Percentiles rank a stretch among this genome's conserved stretches.
Evolutionary conservation across 2,888 invertebrate species (phyloP).

Genomic region (Deilephila porcellus): DNA sequence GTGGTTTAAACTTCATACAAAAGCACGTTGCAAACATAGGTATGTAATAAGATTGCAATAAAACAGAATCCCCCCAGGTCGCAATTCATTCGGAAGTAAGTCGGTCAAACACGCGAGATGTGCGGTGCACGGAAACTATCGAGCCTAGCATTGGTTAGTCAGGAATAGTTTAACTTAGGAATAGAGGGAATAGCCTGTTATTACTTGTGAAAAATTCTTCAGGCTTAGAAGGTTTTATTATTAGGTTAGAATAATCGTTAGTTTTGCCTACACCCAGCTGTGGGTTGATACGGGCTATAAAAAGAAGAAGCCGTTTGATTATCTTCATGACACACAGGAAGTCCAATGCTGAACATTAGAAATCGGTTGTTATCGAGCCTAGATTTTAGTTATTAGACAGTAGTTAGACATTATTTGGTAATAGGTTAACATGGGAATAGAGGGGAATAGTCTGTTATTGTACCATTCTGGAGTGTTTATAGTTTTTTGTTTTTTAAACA

Average conservation of each 20-base stretch:
- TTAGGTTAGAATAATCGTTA: neutral
- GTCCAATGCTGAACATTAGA: too few relatives aligned
- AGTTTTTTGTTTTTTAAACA: too few relatives aligned
- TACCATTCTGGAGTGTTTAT: too few relatives aligned
- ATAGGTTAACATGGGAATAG: too few relatives aligned
- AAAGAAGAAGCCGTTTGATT: too few relatives aligned
- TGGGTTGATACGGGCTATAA: too few relatives aligned
- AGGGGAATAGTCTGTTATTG: too few relatives aligned
- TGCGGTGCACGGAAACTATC: constrained; percentile 4
- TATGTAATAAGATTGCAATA: constrained; percentile 23
- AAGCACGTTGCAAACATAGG: constrained; percentile 8
- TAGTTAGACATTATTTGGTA: too few relatives aligned
- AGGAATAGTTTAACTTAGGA: neutral
- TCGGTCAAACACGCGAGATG: constrained; percentile 50
- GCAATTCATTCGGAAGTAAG: constrained; percentile 54
- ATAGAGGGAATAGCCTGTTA: neutral
- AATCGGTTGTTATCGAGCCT: too few relatives aligned
- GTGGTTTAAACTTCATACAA: neutral
- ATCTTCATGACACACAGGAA: too few relatives aligned
- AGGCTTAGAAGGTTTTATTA: neutral
- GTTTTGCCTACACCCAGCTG: too few relatives aligned
- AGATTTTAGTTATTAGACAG: too few relatives aligned
- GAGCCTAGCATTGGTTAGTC: constrained; percentile 14
- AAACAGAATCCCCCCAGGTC: constrained; percentile 34
- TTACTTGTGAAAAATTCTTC: neutral